Base-by-base conservation (phyloP, 2,113 vertebrate species). In the Chlamydotis undulata region DNA sequence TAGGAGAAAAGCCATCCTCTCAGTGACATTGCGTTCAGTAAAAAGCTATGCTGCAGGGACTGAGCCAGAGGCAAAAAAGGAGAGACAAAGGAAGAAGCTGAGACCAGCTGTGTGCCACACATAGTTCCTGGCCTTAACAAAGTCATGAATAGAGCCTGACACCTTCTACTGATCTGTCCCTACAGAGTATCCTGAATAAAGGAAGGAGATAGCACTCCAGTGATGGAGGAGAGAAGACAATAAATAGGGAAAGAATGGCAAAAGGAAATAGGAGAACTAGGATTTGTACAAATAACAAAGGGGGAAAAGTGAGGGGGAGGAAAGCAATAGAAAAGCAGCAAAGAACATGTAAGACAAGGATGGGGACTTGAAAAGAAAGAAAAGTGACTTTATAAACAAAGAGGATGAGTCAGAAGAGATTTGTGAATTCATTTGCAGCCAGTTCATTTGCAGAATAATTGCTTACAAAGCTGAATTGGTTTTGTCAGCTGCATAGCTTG, bases 291-390 rank as follows among this genome's bases (percentile, higher is more conserved):
- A 83, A 63, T 28, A 75, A 79, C 17, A 76, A 26, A 4, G 11
- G 24, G 28, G 10, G 0, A 1, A 47, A 82, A 79, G 52, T 14
- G 3, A 35, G 11, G 14, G 4, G 13, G 10, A 63, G 31, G 12
- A 68, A 94, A 80, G 26, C 18, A 85, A 26, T 1, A 63, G 28
- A 81, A 56, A 17, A 53, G 10, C 21, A 61, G 45, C 2, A 26
- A 86, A 88, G 41, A 87, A 14, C 19, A 21, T 6, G 7, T 13
- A 49, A 83, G 53, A 74, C 23, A 41, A 69, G 43, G 25, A 68
- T 47, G 5, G 19, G 11, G 26, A 43, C 35, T 60, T 70, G 35
- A 67, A 77, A 70, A 86, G 56, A 59, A 81, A 73, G 22, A 22
- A 53, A 80, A 64, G 14, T 29, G 15, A 50, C 24, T 57, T 61